Conservation (phyloP, 2,113 vertebrate genomes). For the Zosterops pallidus region DNA sequence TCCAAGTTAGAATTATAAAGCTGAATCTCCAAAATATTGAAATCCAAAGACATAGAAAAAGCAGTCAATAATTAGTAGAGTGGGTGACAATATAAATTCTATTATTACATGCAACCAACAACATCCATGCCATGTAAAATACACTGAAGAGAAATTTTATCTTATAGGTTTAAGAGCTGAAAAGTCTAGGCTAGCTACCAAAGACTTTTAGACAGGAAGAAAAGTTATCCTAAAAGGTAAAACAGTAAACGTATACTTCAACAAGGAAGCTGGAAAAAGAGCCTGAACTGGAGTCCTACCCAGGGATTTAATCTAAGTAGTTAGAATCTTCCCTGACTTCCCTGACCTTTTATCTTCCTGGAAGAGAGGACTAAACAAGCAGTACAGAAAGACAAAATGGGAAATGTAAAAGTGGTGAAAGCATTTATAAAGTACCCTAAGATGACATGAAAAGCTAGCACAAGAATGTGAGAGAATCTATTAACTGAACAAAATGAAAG, state of each 20-base stretch:
- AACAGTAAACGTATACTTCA: not conserved
- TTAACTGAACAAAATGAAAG: not conserved
- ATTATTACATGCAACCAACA: not conserved
- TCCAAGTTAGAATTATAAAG: not conserved
- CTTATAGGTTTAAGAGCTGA: not conserved
- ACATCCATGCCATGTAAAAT: not conserved
- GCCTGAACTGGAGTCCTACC: not conserved
- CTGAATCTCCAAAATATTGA: not conserved
- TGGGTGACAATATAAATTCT: not conserved
- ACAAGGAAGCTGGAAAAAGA: not conserved
- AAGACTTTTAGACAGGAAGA: not conserved
- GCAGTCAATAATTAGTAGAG: not conserved
- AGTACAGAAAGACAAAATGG: not conserved
- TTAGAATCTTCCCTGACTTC: not conserved
- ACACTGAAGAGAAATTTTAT: not conserved
- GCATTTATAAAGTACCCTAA: not conserved
- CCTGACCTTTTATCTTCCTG: not conserved
- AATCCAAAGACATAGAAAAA: not conserved
- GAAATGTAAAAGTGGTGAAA: not conserved
- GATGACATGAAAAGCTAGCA: not conserved
- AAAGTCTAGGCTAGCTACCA: not conserved
- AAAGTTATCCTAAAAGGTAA: not conserved
- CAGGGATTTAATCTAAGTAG: not conserved
- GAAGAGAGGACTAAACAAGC: not conserved
- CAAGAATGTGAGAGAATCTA: not conserved